Base-by-base conservation (phyloP, 2,113 vertebrate species). In the Furnarius figulus region DNA sequence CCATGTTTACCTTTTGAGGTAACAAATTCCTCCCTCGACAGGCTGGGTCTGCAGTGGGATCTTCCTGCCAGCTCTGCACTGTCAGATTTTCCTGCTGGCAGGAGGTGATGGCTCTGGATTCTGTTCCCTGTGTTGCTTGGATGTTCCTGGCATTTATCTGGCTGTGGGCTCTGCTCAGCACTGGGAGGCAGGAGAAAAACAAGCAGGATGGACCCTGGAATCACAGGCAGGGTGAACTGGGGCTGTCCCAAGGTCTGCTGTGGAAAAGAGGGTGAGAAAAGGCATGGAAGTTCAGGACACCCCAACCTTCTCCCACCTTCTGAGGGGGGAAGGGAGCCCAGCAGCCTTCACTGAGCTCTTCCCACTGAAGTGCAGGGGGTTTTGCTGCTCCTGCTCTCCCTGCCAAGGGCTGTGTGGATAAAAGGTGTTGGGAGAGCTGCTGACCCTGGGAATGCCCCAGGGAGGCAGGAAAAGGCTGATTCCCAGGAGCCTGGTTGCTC, bases 101-200 rank as follows among this genome's bases (percentile, higher is more conserved):
- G 2, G 22, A 75, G 63, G 68, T 10, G 59, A 52, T 31, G 59
- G 84, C 74, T 91, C 87, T 73, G 84, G 65, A 27, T 31, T 78
- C 80, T 85, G 94, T 67, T 63, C 61, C 62, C 21, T 50, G 55
- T 74, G 90, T 89, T 96, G 89, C 88, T 76, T 90, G 92, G 95
- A 86, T 75, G 85, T 94, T 96, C 75, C 87, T 94, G 97, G 95
- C 90, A 90, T 67, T 75, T 52, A 35, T 3, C 15, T 53, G 61
- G 72, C 94, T 81, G 62, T 78, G 88, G 77, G 76, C 83, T 92
- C 81, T n/a, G 15, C 91, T 66, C 85, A 95, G 94, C 85, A 75
- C 93, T 93, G 93, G 93, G 94, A 96, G 95, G 88, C 95, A 76
- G 93, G 85, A 90, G 71, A 55, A 92, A 44, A 76, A 25, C 3